These are phyloP conservation scores for Sander lucioperca DNA, from an alignment of 2,113 vertebrate genomes.

Conservation along the genomic window DNA sequence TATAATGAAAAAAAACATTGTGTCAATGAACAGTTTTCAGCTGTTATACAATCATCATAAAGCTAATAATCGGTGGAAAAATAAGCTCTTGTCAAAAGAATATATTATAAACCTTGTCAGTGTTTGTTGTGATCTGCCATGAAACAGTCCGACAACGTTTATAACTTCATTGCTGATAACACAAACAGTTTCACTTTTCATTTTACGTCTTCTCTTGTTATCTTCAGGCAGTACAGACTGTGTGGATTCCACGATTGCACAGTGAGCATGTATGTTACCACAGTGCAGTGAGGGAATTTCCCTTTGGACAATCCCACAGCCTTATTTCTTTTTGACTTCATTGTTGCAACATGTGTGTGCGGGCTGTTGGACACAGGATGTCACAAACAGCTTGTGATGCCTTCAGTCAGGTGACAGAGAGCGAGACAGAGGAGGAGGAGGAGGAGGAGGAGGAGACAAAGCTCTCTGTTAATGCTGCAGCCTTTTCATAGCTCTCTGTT, in stretches of 20 bases:
- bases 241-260: conserved; percentile 14
- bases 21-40: neutral
- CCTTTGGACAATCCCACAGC: neutral
- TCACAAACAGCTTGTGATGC: conserved; percentile 47
- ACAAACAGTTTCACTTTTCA: conserved; percentile 20
- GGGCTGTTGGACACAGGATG: neutral
- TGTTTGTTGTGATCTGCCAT: conserved; percentile 3
- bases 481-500: neutral
- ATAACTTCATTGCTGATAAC: conserved; percentile 15
- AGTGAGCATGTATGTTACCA: neutral
- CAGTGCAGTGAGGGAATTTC: neutral
- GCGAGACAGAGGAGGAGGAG: neutral
- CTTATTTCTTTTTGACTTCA: neutral
- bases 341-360: conserved; percentile 35
- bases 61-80: neutral
- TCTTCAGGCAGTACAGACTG: conserved; percentile 10
- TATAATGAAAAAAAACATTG: neutral
- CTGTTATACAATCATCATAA: neutral
- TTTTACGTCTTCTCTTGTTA: neutral
- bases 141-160: conserved; percentile 11
- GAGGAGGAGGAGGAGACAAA: neutral
- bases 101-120: neutral
- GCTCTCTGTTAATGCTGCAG: neutral
- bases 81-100: conserved; percentile 4
- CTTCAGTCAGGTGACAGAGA: conserved; percentile 68